Evolutionary conservation across 2,113 vertebrate species (phyloP), one percentile per base, ranked within the genome.

Genomic region (Gasterosteus aculeatus): DNA sequence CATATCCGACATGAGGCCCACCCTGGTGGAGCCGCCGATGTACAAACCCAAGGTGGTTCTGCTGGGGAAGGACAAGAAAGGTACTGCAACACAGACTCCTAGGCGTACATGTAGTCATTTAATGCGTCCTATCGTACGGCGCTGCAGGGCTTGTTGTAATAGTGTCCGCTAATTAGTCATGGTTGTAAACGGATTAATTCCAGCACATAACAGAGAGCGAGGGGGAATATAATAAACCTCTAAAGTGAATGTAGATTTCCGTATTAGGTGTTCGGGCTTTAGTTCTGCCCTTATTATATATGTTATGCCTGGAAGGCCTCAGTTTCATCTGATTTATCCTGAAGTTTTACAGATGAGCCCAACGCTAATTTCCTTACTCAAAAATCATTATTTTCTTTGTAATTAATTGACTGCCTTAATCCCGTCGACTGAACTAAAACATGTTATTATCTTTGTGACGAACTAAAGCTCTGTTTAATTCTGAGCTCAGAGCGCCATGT

Each of bases 41-140:
- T 99, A 99, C 93, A 98, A 97, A 82, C 98, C 98, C 86, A 99
- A 99, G 90, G 97, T 99, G 90, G 97, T 99, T 77, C 93, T 99
- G 68, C 94, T 99, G 91, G 95, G 97, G 84, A 99, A 99, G 92
- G 98, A 99, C 78, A 98, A 98, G 93, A 99, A 99, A 98, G 98
- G 98, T 99, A 90, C 38, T 10, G 0, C 10, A 1, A 61, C 31
- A 54, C 0, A 12, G 7, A 44, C 41, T 39, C 63, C n/a, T 14
- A 71, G 12, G 46, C 66, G 54, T 19, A 68, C 44, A 57, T 49
- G 29, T 12, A 38, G 44, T 46, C 11, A 75, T 71, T 80, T 62
- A 60, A 95, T 80, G 74, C 70, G 35, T 14, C 78, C 29, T 80
- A 58, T 44, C 70, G 63, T 74, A 78, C 77, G 81, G 72, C 60